Evolutionary conservation across 2,797 vertebrate genomes (phyloP).

Genomic region (Sarcophilus harrisii): DNA sequence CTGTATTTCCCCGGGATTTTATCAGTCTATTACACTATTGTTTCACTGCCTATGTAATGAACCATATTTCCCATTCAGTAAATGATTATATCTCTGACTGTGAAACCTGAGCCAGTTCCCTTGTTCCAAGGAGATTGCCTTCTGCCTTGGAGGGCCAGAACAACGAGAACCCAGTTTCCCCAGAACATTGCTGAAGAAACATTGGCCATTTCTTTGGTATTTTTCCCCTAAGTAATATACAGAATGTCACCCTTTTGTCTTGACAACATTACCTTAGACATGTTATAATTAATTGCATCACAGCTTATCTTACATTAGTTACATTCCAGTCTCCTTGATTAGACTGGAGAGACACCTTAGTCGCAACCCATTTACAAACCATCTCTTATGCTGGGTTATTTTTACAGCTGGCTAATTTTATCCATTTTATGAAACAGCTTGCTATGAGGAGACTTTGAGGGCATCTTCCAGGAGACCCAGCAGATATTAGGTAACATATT

Average conservation of each 20-base stretch:
- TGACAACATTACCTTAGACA: conserved; percentile 58
- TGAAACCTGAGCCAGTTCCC: background rate
- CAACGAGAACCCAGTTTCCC: background rate
- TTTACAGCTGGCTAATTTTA: conserved; percentile 75
- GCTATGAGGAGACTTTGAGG: background rate
- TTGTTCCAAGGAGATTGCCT: background rate
- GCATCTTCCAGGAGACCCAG: background rate
- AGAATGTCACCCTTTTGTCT: background rate
- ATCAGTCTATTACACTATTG: background rate
- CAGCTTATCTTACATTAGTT: conserved; percentile 71
- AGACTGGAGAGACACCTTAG: conserved; percentile 72
- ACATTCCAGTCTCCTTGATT: conserved; percentile 76
- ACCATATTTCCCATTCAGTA: background rate
- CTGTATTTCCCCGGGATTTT: background rate
- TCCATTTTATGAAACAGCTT: conserved; percentile 60
- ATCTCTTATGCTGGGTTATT: conserved; percentile 77
- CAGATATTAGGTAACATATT: background rate
- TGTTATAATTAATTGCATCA: conserved; percentile 75
- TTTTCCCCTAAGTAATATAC: background rate
- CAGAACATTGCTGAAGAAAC: background rate
- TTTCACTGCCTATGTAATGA: background rate
- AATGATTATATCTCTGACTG: background rate
- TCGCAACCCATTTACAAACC: conserved; percentile 76
- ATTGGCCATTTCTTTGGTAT: background rate
- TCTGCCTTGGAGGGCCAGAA: background rate